Evolutionary conservation across 2,113 vertebrate species (phyloP).

Genomic region (Megaptera novaeangliae): DNA sequence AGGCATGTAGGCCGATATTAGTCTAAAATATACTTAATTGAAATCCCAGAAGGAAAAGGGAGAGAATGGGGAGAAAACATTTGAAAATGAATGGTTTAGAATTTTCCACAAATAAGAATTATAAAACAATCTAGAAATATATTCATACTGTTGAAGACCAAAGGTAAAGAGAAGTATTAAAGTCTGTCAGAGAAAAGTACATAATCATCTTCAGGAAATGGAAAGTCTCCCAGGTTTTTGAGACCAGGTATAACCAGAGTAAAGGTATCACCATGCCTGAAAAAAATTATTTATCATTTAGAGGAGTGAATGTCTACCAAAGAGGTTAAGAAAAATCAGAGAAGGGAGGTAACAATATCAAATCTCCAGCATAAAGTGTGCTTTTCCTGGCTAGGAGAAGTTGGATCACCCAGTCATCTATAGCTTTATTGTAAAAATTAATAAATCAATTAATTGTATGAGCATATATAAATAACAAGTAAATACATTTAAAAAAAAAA

Average conservation of each 20-base stretch:
- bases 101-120: not conserved
- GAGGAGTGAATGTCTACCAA: not conserved
- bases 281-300: not conserved
- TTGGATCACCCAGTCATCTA: not conserved
- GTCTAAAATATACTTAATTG: not conserved
- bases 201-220: not conserved
- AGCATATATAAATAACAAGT: not conserved
- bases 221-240: not conserved
- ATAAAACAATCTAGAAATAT: not conserved
- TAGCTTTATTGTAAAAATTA: not conserved
- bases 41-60: not conserved
- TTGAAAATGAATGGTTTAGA: not conserved
- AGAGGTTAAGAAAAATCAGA: not conserved
- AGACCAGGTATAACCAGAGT: not conserved
- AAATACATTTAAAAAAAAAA: not conserved
- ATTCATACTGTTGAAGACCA: not conserved
- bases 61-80: not conserved
- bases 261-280: not conserved
- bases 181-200: not conserved
- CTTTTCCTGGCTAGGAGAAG: not conserved
- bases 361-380: not conserved
- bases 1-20: not conserved
- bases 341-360: not conserved
- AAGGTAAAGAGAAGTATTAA: not conserved
- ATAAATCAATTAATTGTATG: not conserved